Percentiles rank a stretch among this genome's conserved stretches.
Conservation (phyloP, 2,113 vertebrate species). For the Empidonax traillii region DNA sequence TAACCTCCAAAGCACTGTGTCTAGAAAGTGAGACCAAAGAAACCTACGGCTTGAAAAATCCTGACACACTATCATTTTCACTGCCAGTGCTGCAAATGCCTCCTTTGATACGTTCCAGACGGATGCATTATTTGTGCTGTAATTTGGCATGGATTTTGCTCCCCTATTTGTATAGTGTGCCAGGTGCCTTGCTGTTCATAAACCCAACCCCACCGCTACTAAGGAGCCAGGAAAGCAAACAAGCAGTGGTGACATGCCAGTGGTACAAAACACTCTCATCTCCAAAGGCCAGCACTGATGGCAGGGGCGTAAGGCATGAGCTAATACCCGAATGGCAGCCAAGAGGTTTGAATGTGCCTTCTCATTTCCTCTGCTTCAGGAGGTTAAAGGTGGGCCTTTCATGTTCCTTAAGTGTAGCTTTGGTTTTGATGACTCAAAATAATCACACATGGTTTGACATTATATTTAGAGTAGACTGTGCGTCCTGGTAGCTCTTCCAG, state of each 20-base stretch:
- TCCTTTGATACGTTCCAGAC: neutral
- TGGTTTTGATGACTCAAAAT: conserved; percentile 40
- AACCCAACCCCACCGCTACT: neutral
- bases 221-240: conserved; percentile 37
- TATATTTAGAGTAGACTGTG: neutral
- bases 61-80: conserved; percentile 7
- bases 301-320: neutral
- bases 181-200: conserved; percentile 48
- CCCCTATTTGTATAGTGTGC: neutral
- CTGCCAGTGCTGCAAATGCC: neutral
- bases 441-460: conserved; percentile 6
- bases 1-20: neutral
- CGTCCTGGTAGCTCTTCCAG: neutral
- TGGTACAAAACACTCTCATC: neutral
- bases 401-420: conserved; percentile 10
- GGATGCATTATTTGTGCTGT: neutral
- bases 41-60: neutral
- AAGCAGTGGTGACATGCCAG: neutral
- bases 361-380: conserved; percentile 34
- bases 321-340: neutral
- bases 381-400: conserved; percentile 50
- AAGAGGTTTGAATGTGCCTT: neutral
- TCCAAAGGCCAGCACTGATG: neutral
- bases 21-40: neutral
- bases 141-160: conserved; percentile 37